Percentiles rank a stretch among this genome's conserved stretches.
Evolutionary conservation across 2,888 invertebrate species (phyloP).

Genomic region (Gymnoscelis rufifasciata): DNA sequence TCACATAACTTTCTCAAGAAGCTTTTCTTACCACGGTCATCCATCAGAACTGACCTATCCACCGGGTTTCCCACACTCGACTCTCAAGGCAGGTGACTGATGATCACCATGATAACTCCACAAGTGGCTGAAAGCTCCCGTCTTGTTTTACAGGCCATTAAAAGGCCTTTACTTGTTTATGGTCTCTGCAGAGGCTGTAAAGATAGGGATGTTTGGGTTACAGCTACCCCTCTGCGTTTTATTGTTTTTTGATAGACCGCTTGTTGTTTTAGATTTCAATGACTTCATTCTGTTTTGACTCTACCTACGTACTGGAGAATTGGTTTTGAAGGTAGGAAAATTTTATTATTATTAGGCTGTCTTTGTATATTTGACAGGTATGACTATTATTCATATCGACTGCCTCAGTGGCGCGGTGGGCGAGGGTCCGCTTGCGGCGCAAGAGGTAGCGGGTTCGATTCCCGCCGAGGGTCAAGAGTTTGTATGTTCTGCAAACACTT

Average conservation of each 20-base stretch:
- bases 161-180: constrained; percentile 65
- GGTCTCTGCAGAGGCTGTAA: constrained; percentile 53
- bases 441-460: no score
- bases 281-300: no score
- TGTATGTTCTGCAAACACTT: no score
- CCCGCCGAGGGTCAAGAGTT: no score
- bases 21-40: neutral
- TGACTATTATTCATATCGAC: no score
- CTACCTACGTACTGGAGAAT: no score
- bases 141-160: constrained; percentile 48
- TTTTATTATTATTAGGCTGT: no score
- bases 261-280: neutral
- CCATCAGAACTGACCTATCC: constrained; percentile 25
- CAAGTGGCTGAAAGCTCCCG: constrained; percentile 53
- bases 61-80: constrained; percentile 25
- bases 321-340: neutral
- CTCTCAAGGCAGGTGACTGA: constrained; percentile 29
- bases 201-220: constrained; percentile 68
- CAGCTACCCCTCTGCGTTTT: constrained; percentile 32
- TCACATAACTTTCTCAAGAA: constrained; percentile 7
- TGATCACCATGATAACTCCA: constrained; percentile 39
- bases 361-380: no score
- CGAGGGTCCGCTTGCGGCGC: no score
- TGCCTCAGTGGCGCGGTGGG: no score
- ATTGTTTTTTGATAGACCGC: constrained; percentile 24